Conservation (phyloP, 2,113 vertebrate genomes). For the Origma solitaria region DNA sequence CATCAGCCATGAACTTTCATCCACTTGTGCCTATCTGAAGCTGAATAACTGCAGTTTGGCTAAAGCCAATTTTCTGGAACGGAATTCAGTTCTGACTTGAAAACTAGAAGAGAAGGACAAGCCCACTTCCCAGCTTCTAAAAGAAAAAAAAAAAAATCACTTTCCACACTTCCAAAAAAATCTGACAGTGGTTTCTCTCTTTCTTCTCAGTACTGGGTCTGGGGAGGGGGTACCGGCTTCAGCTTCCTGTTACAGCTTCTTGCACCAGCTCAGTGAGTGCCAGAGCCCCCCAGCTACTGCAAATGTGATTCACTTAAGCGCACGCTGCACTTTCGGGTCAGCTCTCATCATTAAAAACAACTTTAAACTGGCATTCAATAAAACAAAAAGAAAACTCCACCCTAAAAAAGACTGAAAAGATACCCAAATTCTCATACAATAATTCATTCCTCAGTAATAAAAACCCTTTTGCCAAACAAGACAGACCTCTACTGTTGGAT, state of each 20-base stretch:
- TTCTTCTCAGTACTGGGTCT: background rate
- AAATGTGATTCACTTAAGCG: background rate
- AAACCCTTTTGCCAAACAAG: background rate
- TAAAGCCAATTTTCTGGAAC: background rate
- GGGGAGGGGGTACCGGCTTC: background rate
- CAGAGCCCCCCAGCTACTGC: background rate
- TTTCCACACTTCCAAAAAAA: background rate
- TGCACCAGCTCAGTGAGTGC: background rate
- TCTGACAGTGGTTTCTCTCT: background rate
- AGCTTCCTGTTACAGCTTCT: background rate
- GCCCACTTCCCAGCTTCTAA: background rate
- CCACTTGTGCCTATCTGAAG: background rate
- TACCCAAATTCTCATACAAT: background rate
- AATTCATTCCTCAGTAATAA: background rate
- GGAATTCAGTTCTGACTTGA: background rate
- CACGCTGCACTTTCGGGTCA: fast-evolving
- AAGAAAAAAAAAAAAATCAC: too few species aligned
- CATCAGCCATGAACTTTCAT: background rate
- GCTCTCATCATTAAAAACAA: background rate
- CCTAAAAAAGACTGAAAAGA: background rate
- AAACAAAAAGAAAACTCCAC: background rate
- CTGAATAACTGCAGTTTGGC: background rate
- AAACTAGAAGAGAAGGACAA: background rate
- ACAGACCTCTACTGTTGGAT: constrained; percentile 33
- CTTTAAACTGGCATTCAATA: background rate